Evolutionary conservation across 2,113 vertebrate species (phyloP), one percentile per base, ranked within the genome.

Genomic region (Cavia porcellus): DNA sequence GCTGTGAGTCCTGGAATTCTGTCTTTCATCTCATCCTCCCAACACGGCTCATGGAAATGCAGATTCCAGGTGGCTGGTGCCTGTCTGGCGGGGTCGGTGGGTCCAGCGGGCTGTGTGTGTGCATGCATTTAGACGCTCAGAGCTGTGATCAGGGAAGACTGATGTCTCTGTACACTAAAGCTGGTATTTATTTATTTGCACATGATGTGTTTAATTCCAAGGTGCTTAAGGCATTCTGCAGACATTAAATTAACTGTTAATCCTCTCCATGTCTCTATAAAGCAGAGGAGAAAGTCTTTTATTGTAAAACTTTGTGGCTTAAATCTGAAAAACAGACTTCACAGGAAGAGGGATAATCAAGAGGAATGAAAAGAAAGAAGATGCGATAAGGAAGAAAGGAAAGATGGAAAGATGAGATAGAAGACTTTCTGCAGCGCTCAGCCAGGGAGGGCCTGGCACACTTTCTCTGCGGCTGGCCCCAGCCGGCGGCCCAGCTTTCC

Each of bases 231-330:
- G 96, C 66, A 55, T 91, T 97, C 96, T 91, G 64, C 90, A 97
- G 87, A 95, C 95, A 86, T 96, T 95, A 94, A 97, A 97, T 97
- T 96, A 97, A 96, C 94, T 89, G 84, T 92, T 98, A 97, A 98
- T 97, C 92, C 96, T 95, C 77, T 93, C 72, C 30, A 11, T 92
- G 70, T 92, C 84, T 94, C 88, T 92, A 74, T 90, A 97, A 96
- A 93, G 81, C 75, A 84, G 61, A 72, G 50, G 19, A 47, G 50
- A 30, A 75, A 92, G 19, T 45, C 66, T 92, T 92, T 89, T 95
- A 84, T 89, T 95, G 90, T 96, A 89, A 97, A 95, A 97, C 30
- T 80, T 57, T 96, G 77, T 85, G 68, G 88, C 77, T 45, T 96
- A 89, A 90, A 86, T 95, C 84, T 96, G 90, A 94, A 92, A 95